These are phyloP conservation scores for Nyleta sp. DNA, from an alignment of 2,888 invertebrate species.

Conservation along the genomic window DNA sequence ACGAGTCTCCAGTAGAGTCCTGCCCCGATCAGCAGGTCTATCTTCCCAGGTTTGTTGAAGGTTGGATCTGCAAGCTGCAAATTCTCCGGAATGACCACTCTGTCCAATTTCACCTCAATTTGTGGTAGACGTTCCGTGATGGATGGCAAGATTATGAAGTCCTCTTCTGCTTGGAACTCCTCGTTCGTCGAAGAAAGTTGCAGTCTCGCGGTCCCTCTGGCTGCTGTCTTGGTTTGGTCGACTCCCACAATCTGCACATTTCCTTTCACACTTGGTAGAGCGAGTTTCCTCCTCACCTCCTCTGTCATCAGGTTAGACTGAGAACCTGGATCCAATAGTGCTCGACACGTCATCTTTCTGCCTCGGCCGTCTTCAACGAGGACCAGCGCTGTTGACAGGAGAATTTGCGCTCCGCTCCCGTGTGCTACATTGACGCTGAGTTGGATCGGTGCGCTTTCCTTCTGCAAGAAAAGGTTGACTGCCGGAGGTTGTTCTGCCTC, in stretches of 20 bases:
- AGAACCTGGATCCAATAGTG: constrained; percentile 53
- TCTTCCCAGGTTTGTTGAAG: constrained; percentile 12
- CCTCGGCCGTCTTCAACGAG: neutral
- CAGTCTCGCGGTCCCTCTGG: neutral
- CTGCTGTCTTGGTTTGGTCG: neutral
- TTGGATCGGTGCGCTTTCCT: neutral
- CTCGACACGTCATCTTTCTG: constrained; percentile 25
- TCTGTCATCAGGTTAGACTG: constrained; percentile 51
- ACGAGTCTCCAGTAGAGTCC: constrained; percentile 19
- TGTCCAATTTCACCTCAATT: neutral
- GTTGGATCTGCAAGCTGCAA: constrained; percentile 14
- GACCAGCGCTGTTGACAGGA: neutral
- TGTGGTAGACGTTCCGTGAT: constrained; percentile 16
- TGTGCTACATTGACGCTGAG: neutral
- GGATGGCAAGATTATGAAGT: constrained; percentile 2
- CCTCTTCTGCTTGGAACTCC: neutral
- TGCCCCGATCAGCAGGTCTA: constrained; percentile 18
- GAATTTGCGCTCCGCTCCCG: neutral
- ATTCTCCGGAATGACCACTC: neutral
- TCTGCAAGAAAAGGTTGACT: neutral
- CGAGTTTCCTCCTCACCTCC: constrained; percentile 29
- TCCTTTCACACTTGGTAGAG: neutral
- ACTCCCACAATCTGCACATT: neutral
- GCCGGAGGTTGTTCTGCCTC: neutral
- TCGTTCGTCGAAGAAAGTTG: neutral